Conservation (phyloP, 2,888 invertebrate species). For the Catocala nupta region DNA sequence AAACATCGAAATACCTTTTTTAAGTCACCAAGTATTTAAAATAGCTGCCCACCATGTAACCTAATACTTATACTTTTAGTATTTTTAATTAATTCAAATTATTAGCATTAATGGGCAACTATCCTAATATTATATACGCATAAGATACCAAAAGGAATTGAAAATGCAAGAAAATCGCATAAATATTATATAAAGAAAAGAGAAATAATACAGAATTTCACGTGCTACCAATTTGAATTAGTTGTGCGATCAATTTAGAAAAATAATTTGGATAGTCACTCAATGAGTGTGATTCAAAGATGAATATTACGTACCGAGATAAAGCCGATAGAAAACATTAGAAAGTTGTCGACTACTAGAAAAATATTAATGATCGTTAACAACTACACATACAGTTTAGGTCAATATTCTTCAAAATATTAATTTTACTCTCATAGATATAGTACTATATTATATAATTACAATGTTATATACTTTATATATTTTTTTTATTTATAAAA, state of each 20-base stretch:
- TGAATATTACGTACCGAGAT: slow-evolving; percentile 23
- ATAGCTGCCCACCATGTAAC: slow-evolving; percentile 11
- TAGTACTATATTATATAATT: slow-evolving; percentile 24
- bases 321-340: slow-evolving; percentile 27
- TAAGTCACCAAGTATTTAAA: background rate
- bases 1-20: slow-evolving; percentile 19
- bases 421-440: slow-evolving; percentile 41
- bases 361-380: slow-evolving; percentile 49
- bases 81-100: background rate
- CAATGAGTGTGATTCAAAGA: slow-evolving; percentile 8
- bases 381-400: slow-evolving; percentile 28
- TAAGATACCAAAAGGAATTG: slow-evolving; percentile 12
- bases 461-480: slow-evolving; percentile 28
- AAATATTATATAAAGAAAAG: slow-evolving; percentile 9
- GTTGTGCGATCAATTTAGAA: slow-evolving; percentile 33
- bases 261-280: slow-evolving; percentile 4
- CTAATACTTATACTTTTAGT: background rate
- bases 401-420: slow-evolving; percentile 53
- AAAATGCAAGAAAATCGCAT: slow-evolving; percentile 28
- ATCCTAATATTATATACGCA: slow-evolving; percentile 3
- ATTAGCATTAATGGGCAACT: slow-evolving; percentile 7
- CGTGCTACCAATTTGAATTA: slow-evolving; percentile 25
- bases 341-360: slow-evolving; percentile 37
- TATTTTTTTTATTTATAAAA: slow-evolving; percentile 53
- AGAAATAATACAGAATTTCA: slow-evolving; percentile 11